Percentiles rank a stretch among this genome's conserved stretches.
Conservation (phyloP, 2,113 vertebrate species). For the Blennius ocellaris region DNA sequence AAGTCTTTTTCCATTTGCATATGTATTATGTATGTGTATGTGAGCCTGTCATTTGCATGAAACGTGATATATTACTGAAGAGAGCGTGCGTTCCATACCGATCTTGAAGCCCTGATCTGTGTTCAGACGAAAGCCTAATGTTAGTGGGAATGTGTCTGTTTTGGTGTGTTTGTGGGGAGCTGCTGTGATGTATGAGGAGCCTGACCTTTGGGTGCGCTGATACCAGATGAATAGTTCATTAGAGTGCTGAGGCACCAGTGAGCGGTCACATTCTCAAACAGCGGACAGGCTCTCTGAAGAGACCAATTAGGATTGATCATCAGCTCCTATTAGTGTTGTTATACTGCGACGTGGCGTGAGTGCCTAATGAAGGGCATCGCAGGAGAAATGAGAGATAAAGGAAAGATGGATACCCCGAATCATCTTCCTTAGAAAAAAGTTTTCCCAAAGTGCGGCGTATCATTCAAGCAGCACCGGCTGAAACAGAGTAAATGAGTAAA, state of each 20-base stretch:
- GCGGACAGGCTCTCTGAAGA: conserved; percentile 73
- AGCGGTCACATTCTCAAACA: conserved; percentile 69
- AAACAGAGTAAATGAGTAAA: neutral
- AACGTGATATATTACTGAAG: conserved; percentile 8
- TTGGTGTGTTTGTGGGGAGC: conserved; percentile 3
- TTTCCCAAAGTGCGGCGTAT: conserved; percentile 26
- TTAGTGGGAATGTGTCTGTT: neutral
- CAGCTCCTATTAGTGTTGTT: conserved; percentile 73
- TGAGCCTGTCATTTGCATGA: conserved; percentile 9
- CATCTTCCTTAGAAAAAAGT: conserved; percentile 33
- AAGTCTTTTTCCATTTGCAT: conserved; percentile 4
- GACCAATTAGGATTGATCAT: conserved; percentile 86
- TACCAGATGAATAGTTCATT: conserved; percentile 77
- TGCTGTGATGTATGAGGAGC: conserved; percentile 21
- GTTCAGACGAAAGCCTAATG: neutral
- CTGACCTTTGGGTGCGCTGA: conserved; percentile 74
- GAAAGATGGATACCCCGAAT: conserved; percentile 39
- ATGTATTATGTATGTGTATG: neutral
- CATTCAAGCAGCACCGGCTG: conserved; percentile 6
- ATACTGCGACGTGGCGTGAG: conserved; percentile 49
- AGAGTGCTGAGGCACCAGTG: conserved; percentile 51
- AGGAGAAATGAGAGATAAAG: conserved; percentile 50
- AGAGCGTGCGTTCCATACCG: neutral
- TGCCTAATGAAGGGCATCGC: conserved; percentile 64
- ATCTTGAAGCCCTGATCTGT: neutral